Percentiles rank a stretch among this genome's conserved stretches.
Evolutionary conservation across 2,113 vertebrate genomes (phyloP).

Genomic region (Aegypius monachus): DNA sequence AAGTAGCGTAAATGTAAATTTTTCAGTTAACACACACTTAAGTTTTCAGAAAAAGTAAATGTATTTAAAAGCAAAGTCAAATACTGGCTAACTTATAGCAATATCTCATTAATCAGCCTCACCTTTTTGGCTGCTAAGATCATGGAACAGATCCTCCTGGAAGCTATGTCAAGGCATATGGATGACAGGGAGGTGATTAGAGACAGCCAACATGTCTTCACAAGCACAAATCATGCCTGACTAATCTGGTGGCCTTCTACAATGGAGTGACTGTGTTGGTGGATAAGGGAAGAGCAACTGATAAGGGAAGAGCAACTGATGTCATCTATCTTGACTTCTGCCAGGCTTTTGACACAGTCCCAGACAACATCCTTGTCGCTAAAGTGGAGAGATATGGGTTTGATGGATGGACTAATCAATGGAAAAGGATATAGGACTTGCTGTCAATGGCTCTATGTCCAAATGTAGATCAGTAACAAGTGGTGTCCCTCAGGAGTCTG

Average conservation of each 20-base stretch:
- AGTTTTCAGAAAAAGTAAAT: background rate
- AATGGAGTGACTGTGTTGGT: background rate
- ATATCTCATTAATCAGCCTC: background rate
- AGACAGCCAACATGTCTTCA: background rate
- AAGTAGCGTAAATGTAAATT: background rate
- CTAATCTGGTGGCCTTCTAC: background rate
- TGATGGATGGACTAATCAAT: background rate
- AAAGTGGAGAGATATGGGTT: background rate
- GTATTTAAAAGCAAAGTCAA: background rate
- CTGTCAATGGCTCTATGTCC: background rate
- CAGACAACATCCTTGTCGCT: background rate
- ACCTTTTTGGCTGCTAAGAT: background rate
- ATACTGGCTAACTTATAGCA: background rate
- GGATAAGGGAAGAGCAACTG: background rate
- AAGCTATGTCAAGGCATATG: background rate
- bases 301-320: background rate
- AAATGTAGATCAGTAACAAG: background rate
- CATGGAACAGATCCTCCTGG: background rate
- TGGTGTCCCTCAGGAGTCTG: background rate
- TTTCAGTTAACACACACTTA: background rate
- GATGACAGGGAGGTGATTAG: background rate
- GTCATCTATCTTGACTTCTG: background rate
- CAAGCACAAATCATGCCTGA: background rate
- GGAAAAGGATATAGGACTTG: background rate
- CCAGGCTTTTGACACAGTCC: background rate